Conservation (phyloP, 2,113 vertebrate species). For the Crotalus helleri region DNA sequence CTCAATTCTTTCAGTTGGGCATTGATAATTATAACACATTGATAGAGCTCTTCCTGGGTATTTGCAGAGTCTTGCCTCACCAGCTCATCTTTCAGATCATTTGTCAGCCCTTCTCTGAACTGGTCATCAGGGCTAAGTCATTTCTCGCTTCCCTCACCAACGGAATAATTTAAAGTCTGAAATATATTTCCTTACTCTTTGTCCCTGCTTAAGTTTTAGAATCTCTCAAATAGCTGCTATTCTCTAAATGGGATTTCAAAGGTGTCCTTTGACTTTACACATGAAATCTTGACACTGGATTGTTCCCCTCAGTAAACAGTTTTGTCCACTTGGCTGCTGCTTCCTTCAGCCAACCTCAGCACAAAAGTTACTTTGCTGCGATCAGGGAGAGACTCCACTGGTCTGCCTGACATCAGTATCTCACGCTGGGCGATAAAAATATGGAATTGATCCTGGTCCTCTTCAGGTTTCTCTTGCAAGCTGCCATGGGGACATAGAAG, state of each 20-base stretch:
- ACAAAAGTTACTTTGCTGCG: neutral
- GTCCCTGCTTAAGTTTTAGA: too few relatives aligned
- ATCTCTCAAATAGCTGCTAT: too few relatives aligned
- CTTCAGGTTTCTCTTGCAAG: neutral
- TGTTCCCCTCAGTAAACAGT: neutral
- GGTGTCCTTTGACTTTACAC: too few relatives aligned
- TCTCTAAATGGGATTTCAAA: too few relatives aligned
- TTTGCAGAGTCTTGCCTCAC: neutral
- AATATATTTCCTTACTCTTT: neutral
- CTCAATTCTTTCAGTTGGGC: neutral
- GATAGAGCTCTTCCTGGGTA: neutral
- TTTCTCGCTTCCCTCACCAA: neutral
- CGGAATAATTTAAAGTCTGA: neutral
- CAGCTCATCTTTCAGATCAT: neutral
- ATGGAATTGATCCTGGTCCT: neutral
- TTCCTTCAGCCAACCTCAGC: neutral
- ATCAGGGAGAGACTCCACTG: neutral
- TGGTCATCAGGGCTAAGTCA: neutral
- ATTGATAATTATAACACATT: neutral
- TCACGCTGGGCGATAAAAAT: neutral
- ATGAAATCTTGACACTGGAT: too few relatives aligned
- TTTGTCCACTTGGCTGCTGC: neutral
- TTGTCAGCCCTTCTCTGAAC: too few relatives aligned
- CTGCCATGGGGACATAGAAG: too few relatives aligned
- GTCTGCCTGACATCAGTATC: neutral